Percentiles rank a stretch among this genome's conserved stretches.
Evolutionary conservation across 2,888 invertebrate genomes (phyloP).

Genomic region (Halictus quadricinctus): DNA sequence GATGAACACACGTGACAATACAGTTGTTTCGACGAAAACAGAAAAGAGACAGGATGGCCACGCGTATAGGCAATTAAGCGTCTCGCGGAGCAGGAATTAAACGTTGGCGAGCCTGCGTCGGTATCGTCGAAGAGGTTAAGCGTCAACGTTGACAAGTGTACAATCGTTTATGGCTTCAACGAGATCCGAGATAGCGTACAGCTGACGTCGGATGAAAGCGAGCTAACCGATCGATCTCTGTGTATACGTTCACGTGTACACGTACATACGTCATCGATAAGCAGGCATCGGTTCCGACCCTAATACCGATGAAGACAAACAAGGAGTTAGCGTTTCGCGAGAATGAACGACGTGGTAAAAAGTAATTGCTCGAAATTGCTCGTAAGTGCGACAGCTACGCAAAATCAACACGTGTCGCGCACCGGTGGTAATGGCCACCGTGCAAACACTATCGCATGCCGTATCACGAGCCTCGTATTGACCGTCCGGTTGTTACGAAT

Average conservation of each 20-base stretch:
- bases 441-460: conserved; percentile 75
- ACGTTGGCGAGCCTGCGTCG: neutral
- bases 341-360: conserved; percentile 47
- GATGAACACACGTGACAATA: conserved; percentile 16
- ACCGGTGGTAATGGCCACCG: conserved; percentile 62
- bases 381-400: conserved; percentile 57
- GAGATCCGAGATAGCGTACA: conserved; percentile 20
- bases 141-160: neutral
- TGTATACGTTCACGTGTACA: neutral
- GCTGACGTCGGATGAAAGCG: neutral
- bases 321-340: conserved; percentile 27
- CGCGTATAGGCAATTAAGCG: neutral
- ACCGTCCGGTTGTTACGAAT: conserved; percentile 58
- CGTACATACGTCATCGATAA: conserved; percentile 4
- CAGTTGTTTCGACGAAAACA: too few relatives aligned
- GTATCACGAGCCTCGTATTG: conserved; percentile 48
- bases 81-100: neutral
- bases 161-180: neutral
- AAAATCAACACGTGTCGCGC: conserved; percentile 62
- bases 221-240: conserved; percentile 25
- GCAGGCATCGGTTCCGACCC: neutral
- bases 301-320: conserved; percentile 38
- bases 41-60: neutral
- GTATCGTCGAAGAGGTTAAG: neutral
- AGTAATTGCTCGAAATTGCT: conserved; percentile 75